These are phyloP conservation scores for Chamaetylas fuelleborni DNA, from an alignment of 2,113 vertebrate genomes.

Conservation along the genomic window DNA sequence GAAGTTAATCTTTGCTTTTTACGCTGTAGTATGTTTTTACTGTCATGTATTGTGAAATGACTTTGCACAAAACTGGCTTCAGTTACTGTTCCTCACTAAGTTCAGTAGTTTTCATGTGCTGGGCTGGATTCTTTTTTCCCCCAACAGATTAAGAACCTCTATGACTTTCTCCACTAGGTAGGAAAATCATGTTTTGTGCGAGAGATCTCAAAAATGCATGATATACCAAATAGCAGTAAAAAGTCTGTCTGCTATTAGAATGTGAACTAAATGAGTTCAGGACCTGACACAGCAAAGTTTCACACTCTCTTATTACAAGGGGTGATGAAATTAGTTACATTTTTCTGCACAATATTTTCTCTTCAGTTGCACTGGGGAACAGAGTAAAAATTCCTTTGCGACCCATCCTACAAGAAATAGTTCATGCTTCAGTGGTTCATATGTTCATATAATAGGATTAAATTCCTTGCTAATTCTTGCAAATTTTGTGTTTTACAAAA, in stretches of 20 bases:
- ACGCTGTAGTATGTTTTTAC: background rate
- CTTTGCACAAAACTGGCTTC: background rate
- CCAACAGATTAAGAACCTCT: background rate
- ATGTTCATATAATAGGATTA: background rate
- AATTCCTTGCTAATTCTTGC: background rate
- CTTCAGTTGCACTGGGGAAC: background rate
- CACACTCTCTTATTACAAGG: background rate
- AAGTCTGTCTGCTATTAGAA: background rate
- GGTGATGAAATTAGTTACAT: background rate
- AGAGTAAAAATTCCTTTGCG: background rate
- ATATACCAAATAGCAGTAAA: background rate
- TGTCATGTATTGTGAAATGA: background rate
- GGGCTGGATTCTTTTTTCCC: background rate
- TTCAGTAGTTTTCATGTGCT: background rate
- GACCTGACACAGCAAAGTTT: background rate
- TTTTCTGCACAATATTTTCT: background rate
- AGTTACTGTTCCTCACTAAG: background rate
- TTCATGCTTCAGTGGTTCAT: background rate
- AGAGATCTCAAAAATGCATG: background rate
- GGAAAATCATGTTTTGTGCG: background rate
- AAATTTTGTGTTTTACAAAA: conserved; percentile 9
- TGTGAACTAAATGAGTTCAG: background rate
- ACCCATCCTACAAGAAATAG: background rate
- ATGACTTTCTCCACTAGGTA: background rate
- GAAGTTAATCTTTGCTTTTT: background rate